Conservation (phyloP, 1,140 invertebrate species). For the Drosophila pseudoobscura region DNA sequence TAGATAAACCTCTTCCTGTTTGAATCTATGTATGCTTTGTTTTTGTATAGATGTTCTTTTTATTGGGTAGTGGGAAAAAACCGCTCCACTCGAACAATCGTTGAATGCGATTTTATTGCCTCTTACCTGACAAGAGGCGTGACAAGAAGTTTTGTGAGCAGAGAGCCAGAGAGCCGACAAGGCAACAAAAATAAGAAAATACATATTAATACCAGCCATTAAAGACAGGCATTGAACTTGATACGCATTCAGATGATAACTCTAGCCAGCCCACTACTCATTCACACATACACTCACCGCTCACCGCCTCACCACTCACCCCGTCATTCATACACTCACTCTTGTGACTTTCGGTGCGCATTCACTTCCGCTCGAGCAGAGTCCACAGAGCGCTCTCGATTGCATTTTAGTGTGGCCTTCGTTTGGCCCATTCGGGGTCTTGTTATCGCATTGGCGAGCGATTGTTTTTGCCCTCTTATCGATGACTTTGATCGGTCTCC, state of each 20-base stretch:
- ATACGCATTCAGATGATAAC: conserved; percentile 34
- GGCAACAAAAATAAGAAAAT: neutral
- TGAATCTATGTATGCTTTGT: too few species aligned
- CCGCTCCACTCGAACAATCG: too few species aligned
- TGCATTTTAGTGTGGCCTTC: conserved; percentile 18
- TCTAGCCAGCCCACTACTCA: conserved; percentile 9
- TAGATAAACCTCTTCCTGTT: too few species aligned
- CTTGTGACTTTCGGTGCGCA: conserved; percentile 11
- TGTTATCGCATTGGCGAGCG: conserved; percentile 5
- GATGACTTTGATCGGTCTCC: conserved; percentile 10
- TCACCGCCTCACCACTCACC: neutral
- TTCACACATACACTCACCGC: neutral
- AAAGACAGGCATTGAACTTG: conserved; percentile 54
- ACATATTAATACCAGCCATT: conserved; percentile 39
- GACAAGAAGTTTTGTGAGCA: conserved; percentile 10
- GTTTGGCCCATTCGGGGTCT: too few species aligned
- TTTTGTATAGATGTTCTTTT: too few species aligned
- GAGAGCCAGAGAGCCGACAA: neutral
- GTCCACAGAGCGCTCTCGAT: conserved; percentile 14
- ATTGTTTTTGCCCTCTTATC: conserved; percentile 28
- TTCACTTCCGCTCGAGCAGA: conserved; percentile 47
- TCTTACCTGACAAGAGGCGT: too few species aligned
- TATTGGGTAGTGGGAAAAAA: too few species aligned
- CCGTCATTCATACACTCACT: neutral
- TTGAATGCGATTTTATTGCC: too few species aligned